Base-by-base conservation (phyloP, 2,888 invertebrate genomes). In the Ormia ochracea region DNA sequence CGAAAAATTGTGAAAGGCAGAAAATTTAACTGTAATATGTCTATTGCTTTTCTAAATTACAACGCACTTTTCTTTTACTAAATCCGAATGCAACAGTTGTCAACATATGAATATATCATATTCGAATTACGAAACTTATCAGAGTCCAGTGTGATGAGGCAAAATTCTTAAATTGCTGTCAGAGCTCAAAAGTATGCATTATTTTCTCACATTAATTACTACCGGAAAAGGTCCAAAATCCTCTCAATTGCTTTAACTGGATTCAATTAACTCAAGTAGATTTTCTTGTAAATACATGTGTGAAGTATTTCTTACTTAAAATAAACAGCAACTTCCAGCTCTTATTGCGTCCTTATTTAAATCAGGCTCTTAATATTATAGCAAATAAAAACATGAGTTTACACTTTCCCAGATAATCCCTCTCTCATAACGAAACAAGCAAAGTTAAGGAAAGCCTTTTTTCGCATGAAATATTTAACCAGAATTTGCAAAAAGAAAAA, bases 371-470 rank as follows among this genome's bases (percentile, higher is more conserved):
- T 72, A 43, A 58, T 31, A 50, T 31, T 38, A 61, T 74, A 33
- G 48, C 59, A 45, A 66, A 61, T 5, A 48, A 33, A 76, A 76
- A 80, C 80, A 80, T 63, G 80, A 80, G 68, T 76, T 76, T 58
- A 72, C 72, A 80, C 80, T 80, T 80, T 28, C 31, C 9, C 17
- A 2, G 17, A 28, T n/a, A 9, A 33, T 1, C 1, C 7, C 9
- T 4, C 14, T n/a, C 36, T 33, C 6, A 1, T 9, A 31, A 28
- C 9, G 43, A 6, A 31, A 17, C 1, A 19, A 43, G 2, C 41
- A n/a, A 31, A 31, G 19, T 4, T 9, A 21, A 45, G 31, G 1
- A 56, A 26, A 26, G 12, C 6, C 12, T 21, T 6, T 9, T 52
- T 45, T 36, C 1, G 31, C 50, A 14, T 19, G 9, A 17, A 21